These are phyloP conservation scores for Tokudaia muenninki DNA, from an alignment of 2,797 vertebrate genomes.

Conservation along the genomic window DNA sequence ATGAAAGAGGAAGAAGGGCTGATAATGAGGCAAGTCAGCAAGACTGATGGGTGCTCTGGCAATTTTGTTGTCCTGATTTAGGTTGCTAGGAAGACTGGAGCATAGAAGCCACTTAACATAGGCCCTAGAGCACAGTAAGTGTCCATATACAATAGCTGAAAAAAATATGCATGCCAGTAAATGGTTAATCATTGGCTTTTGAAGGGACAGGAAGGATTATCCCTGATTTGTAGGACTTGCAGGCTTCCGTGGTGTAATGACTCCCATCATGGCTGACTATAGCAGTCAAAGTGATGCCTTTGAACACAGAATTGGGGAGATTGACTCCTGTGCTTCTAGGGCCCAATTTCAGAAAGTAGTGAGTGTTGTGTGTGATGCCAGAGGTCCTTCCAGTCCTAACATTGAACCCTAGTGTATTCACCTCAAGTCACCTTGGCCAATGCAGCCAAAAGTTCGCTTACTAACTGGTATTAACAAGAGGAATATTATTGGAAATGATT, in stretches of 20 bases:
- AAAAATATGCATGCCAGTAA: background rate
- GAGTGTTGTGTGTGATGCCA: background rate
- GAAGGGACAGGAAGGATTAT: background rate
- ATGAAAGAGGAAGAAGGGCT: background rate
- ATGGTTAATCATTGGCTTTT: background rate
- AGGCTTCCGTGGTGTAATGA: background rate
- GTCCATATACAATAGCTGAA: background rate
- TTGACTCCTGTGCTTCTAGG: background rate
- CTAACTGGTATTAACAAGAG: slow-evolving; percentile 47
- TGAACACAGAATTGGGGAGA: slow-evolving; percentile 43
- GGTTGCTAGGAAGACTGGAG: background rate
- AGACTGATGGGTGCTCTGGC: background rate
- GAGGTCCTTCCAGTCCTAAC: background rate
- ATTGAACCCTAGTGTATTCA: background rate
- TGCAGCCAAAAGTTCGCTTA: slow-evolving; percentile 50
- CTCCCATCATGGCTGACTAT: background rate
- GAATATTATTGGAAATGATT: slow-evolving; percentile 54
- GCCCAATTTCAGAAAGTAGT: background rate
- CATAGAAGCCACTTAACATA: background rate
- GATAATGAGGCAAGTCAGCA: background rate
- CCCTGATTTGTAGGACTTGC: slow-evolving; percentile 7
- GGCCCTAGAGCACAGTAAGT: background rate
- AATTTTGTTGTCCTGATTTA: background rate
- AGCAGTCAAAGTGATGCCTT: background rate
- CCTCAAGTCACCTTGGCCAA: background rate